Base-by-base conservation (phyloP, 2,113 vertebrate genomes). In the Orthonyx spaldingii region DNA sequence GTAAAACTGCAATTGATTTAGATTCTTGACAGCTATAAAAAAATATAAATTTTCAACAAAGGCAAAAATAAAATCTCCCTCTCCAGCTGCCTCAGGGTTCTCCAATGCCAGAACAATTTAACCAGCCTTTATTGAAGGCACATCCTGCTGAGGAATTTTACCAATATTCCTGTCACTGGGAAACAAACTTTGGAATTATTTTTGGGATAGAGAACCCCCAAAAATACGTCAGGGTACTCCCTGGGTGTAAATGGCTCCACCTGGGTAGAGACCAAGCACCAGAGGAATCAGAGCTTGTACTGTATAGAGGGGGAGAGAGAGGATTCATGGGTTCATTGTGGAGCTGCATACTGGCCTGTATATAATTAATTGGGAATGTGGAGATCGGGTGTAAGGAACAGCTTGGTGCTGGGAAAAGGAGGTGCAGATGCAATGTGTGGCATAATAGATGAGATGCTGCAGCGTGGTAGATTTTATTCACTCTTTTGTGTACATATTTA, bases 11-110 rank as follows among this genome's bases (percentile, higher is more conserved):
- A 90, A 84, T 96, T 97, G 96, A 95, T 96, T 97, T 96, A 96
- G 90, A 94, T 91, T 94, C 91, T 94, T 97, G 95, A 96, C 95
- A 97, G 95, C 96, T 91, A 84, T 72, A 82, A 96, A 96, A 96
- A 96, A 89, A 95, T 87, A 90, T 46, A 95, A 78, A 89, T 93
- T 87, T 90, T 93, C 94, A 95, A 91, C 84, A 87, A 86, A 92
- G 94, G 83, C 87, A 87, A 94, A 96, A 96, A 50, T 82, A 90
- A 92, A 94, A 93, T 95, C 90, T 91, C 66, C 65, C 93, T 90
- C 65, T 90, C 81, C 93, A 84, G 93, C 88, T 94, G 90, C 74
- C 86, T 82, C 52, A 4, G 64, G 61, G 60, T 61, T 94, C 28
- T 90, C 93, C 86, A 93, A 10, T 75, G 87, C 93, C 87, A 94